A percentile compares a stretch with the other conserved stretches of the same genome.
Conservation (phyloP, 2,888 invertebrate species). For the Sarcophaga subvicina region DNA sequence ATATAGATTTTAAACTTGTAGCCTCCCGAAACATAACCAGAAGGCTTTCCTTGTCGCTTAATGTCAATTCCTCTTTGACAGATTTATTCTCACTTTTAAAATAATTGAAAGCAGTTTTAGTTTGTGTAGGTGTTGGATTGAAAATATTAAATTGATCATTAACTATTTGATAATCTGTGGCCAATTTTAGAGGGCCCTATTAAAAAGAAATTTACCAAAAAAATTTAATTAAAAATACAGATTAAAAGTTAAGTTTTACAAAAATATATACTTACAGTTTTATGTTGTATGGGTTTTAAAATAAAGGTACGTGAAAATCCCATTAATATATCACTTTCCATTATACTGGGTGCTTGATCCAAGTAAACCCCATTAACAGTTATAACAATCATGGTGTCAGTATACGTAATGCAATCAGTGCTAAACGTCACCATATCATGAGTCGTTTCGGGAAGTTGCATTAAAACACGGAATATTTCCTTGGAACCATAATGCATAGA, state of each 20-base stretch:
- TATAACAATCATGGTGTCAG: conserved; percentile 72
- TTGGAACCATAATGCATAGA: conserved; percentile 72
- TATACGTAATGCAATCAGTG: conserved; percentile 72
- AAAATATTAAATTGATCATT: conserved; percentile 77
- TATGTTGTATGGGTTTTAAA: conserved; percentile 68
- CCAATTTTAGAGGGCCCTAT: conserved; percentile 74
- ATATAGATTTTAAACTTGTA: conserved; percentile 75
- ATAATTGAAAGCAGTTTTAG: conserved; percentile 74
- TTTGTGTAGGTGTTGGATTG: conserved; percentile 74
- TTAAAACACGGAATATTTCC: conserved; percentile 75
- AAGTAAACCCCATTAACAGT: conserved; percentile 71
- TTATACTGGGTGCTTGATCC: conserved; percentile 71
- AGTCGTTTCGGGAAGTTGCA: conserved; percentile 74
- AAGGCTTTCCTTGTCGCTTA: conserved; percentile 75
- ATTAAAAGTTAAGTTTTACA: background rate
- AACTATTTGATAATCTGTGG: conserved; percentile 73
- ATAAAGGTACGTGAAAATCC: conserved; percentile 73
- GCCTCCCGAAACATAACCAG: conserved; percentile 76
- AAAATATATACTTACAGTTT: conserved; percentile 63
- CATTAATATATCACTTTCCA: conserved; percentile 72
- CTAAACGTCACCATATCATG: conserved; percentile 76
- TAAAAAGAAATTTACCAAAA: background rate
- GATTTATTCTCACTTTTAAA: conserved; percentile 60
- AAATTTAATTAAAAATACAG: background rate
- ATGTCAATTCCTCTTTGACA: conserved; percentile 64